A percentile compares a stretch with the other conserved stretches of the same genome.
Conservation (phyloP, 2,888 invertebrate species). For the Hydroisotoma schaefferi region DNA sequence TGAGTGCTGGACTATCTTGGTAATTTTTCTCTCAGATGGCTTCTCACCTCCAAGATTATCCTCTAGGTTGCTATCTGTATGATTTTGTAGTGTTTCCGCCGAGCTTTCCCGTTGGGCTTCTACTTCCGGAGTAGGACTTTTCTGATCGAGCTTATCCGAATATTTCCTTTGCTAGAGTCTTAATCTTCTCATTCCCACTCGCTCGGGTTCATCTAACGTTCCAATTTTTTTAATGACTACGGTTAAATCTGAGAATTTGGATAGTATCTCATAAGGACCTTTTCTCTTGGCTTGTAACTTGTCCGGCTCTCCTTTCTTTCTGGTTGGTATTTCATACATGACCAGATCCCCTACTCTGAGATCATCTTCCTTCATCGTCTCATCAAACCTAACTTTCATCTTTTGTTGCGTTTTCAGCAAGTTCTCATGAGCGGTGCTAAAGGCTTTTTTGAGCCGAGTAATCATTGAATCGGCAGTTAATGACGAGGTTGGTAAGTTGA, state of each 20-base stretch:
- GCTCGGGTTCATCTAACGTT: not conserved
- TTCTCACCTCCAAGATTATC: no score
- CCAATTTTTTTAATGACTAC: not conserved
- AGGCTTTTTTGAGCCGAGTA: not conserved
- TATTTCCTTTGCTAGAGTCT: not conserved
- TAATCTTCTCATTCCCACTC: not conserved
- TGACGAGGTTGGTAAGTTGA: conserved; percentile 13
- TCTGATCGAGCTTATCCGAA: no score
- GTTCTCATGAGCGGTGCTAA: conserved; percentile 6
- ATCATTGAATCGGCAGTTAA: conserved; percentile 2
- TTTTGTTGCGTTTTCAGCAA: not conserved
- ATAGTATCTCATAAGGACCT: conserved; percentile 14
- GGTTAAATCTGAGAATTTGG: not conserved
- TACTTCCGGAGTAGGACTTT: no score
- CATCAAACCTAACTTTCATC: conserved; percentile 6
- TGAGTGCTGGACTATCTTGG: no score
- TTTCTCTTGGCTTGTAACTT: conserved; percentile 19
- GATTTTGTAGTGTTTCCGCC: no score
- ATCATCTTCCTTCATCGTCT: not conserved
- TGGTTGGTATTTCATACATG: conserved; percentile 9
- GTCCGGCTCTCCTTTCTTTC: conserved; percentile 22
- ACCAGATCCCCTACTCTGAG: conserved; percentile 21
- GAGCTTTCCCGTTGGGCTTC: no score
- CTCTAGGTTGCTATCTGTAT: no score
- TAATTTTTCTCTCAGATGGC: no score